Evolutionary conservation across 2,888 invertebrate genomes (phyloP).

Genomic region (Poecilus cupreus): DNA sequence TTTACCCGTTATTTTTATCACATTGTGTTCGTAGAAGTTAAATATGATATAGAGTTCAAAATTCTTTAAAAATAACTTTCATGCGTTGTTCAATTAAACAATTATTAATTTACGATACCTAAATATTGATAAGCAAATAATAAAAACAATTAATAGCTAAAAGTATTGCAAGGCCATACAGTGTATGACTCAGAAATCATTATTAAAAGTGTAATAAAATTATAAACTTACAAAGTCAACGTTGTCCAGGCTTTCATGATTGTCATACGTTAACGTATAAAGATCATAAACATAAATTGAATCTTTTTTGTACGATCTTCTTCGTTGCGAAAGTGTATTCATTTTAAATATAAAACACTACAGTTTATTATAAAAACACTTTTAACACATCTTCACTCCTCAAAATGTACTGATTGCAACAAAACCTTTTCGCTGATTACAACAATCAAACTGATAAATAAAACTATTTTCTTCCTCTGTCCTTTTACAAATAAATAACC

Average conservation of each 20-base stretch:
- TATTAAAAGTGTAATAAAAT: not conserved
- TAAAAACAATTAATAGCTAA: no score
- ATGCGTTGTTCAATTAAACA: not conserved
- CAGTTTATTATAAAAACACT: not conserved
- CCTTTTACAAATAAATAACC: no score
- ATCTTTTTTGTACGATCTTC: slow-evolving; percentile 88
- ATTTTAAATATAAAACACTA: not conserved
- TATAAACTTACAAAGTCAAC: slow-evolving; percentile 78
- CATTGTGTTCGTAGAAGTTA: slow-evolving; percentile 16
- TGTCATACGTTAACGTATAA: slow-evolving; percentile 90
- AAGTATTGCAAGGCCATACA: no score
- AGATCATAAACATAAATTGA: slow-evolving; percentile 88
- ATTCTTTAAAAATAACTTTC: not conserved
- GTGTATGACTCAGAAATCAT: no score
- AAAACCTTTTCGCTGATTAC: not conserved
- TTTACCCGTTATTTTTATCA: not conserved
- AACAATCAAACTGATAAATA: slow-evolving; percentile 8
- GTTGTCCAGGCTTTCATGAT: slow-evolving; percentile 85
- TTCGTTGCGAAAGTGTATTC: slow-evolving; percentile 19
- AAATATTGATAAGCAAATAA: not conserved
- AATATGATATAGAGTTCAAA: not conserved
- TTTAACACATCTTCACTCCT: not conserved
- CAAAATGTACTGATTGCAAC: slow-evolving; percentile 2
- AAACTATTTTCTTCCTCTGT: not conserved
- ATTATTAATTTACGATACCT: not conserved